These are phyloP conservation scores for Phymorhynchus buccinoides DNA, from an alignment of 1,140 invertebrate genomes.

Conservation along the genomic window DNA sequence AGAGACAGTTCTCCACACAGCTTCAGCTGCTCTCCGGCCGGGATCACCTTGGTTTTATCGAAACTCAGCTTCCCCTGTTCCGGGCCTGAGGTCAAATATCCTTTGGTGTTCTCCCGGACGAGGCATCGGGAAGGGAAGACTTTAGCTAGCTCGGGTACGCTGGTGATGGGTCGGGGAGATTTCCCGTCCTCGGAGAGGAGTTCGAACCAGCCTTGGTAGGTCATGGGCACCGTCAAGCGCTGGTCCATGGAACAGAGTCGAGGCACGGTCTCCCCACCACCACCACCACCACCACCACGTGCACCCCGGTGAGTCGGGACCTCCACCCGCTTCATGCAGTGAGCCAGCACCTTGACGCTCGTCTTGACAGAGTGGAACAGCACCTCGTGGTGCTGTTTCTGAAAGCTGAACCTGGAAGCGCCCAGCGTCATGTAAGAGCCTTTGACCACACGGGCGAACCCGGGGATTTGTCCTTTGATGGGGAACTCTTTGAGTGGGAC, in stretches of 20 bases:
- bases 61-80: constrained; percentile 78
- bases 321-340: constrained; percentile 93
- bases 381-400: constrained; percentile 80
- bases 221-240: constrained; percentile 84
- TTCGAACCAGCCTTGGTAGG: constrained; percentile 93
- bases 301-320: constrained; percentile 73
- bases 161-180: constrained; percentile 90
- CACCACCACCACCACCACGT: too few species aligned
- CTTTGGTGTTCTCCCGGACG: constrained; percentile 89
- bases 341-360: constrained; percentile 86
- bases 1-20: constrained; percentile 81
- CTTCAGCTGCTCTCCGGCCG: constrained; percentile 85
- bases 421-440: constrained; percentile 92
- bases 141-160: constrained; percentile 85
- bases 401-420: constrained; percentile 83
- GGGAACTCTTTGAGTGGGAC: constrained; percentile 86
- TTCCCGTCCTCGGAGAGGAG: constrained; percentile 92
- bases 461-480: constrained; percentile 84
- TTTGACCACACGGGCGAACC: constrained; percentile 91
- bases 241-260: constrained; percentile 76
- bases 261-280: constrained; percentile 37
- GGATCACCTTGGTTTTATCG: constrained; percentile 79
- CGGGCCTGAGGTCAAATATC: constrained; percentile 77
- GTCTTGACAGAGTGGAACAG: constrained; percentile 87
- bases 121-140: constrained; percentile 85